Evolutionary conservation across 2,888 invertebrate genomes (phyloP), one percentile per base, ranked within the genome.

Genomic region (Agrochola macilenta): DNA sequence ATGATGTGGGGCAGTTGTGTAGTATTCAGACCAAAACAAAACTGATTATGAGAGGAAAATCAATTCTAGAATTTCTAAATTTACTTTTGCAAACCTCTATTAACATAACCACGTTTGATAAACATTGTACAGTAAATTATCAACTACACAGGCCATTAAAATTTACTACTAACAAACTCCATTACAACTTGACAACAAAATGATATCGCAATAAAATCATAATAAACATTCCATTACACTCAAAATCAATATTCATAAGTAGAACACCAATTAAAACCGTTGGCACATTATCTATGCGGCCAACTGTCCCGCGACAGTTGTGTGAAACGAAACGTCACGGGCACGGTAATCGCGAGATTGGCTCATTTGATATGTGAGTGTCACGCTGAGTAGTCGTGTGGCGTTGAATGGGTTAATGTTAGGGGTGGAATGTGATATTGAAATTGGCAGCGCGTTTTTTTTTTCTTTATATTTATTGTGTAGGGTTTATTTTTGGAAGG

Each of bases 231-330:
- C 46, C 65, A 72, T 69, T 71, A 74, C 57, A 71, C 35, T 58
- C 74, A 43, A 72, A 83, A 85, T 86, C 80, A 87, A 89, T 89
- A 89, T 89, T 88, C 87, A 88, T 86, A 85, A 82, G 82, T 61
- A 54, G 39, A 81, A 83, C 76, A 74, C 76, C 81, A 88, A 91
- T 90, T 90, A 89, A 80, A 89, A 85, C 84, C 78, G 87, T 87
- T 85, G 81, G 87, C 80, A 84, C 82, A 87, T 86, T 88, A 87
- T 88, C 91, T 92, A 91, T 90, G 89, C 89, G 86, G 88, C 93
- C 96, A 96, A 95, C 96, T 96, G 96, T 93, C 94, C 69, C 58
- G 90, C 91, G 93, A 90, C 95, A 95, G 95, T 95, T 95, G 96
- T 92, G 93, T 95, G 93, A 93, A 94, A 94, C 91, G 93, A 84